Evolutionary conservation across 2,888 invertebrate species (phyloP).

Genomic region (Callyntrura guangdongensis): DNA sequence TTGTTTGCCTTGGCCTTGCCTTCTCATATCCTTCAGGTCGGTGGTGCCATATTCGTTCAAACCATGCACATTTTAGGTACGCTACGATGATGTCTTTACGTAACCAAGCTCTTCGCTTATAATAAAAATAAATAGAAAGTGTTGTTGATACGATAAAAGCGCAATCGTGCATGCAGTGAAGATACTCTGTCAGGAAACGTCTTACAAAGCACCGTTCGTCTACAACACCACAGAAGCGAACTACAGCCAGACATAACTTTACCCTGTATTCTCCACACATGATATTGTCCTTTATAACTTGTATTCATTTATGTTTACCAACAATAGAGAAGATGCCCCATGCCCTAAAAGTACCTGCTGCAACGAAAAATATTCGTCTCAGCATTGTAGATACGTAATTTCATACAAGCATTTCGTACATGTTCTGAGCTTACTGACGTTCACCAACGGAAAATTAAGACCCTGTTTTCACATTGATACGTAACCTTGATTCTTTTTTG

Average conservation of each 20-base stretch:
- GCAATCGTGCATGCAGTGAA: conserved; percentile 29
- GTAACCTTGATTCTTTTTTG: not conserved
- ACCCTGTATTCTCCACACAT: not conserved
- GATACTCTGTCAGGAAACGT: not conserved
- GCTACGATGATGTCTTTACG: not conserved
- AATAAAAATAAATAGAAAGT: conserved; percentile 1
- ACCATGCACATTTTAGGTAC: not conserved
- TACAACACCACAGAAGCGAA: no score
- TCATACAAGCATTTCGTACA: no score
- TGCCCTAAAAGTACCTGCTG: not conserved
- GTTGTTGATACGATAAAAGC: conserved; percentile 52
- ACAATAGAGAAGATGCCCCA: not conserved
- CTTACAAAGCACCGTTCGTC: not conserved
- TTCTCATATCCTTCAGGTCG: conserved; percentile 31
- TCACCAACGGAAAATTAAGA: no score
- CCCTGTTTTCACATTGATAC: no score
- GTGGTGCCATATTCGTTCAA: no score
- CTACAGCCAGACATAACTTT: not conserved
- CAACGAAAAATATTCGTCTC: no score
- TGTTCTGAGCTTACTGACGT: no score
- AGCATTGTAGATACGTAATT: no score
- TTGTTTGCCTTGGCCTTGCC: conserved; percentile 68
- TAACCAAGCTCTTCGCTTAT: not conserved
- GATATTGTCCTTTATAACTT: not conserved
- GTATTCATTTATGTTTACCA: not conserved